These are phyloP conservation scores for Acronicta leporina DNA, from an alignment of 2,888 invertebrate species.

Conservation along the genomic window DNA sequence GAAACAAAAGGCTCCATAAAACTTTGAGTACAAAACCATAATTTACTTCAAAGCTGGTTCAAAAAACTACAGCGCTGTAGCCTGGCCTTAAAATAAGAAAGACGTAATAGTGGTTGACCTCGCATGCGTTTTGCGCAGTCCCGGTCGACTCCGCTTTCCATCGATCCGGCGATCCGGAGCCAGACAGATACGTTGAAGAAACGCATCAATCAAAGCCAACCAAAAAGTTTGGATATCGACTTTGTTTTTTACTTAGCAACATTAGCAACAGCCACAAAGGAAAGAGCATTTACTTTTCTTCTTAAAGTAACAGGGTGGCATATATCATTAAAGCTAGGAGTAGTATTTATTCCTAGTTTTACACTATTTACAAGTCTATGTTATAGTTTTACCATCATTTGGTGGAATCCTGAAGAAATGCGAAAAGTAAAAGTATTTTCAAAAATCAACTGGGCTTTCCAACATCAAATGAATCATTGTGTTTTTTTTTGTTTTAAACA, in stretches of 20 bases:
- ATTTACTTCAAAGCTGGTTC: slow-evolving; percentile 1
- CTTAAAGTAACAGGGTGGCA: too few species aligned
- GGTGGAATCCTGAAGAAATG: not conserved
- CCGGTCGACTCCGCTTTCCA: slow-evolving; percentile 44
- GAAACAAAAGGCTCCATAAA: not conserved
- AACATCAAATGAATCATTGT: too few species aligned
- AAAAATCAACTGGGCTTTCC: too few species aligned
- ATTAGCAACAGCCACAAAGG: too few species aligned
- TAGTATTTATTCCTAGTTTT: too few species aligned
- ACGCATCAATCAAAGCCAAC: slow-evolving; percentile 24
- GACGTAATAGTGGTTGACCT: slow-evolving; percentile 56
- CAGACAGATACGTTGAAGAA: slow-evolving; percentile 20
- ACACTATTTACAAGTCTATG: too few species aligned
- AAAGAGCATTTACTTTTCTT: too few species aligned
- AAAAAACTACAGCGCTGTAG: slow-evolving; percentile 1
- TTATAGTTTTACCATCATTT: not conserved
- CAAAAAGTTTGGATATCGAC: not conserved
- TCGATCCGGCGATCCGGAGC: slow-evolving; percentile 27
- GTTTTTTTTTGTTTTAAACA: too few species aligned
- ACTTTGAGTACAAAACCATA: not conserved
- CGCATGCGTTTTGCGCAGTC: slow-evolving; percentile 44
- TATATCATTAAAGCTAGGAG: too few species aligned
- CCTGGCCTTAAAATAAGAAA: slow-evolving; percentile 51
- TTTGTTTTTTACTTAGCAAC: not conserved
- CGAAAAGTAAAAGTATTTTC: too few species aligned